Base-by-base conservation (phyloP, 1,140 invertebrate species). In the Drosophila arizonae region DNA sequence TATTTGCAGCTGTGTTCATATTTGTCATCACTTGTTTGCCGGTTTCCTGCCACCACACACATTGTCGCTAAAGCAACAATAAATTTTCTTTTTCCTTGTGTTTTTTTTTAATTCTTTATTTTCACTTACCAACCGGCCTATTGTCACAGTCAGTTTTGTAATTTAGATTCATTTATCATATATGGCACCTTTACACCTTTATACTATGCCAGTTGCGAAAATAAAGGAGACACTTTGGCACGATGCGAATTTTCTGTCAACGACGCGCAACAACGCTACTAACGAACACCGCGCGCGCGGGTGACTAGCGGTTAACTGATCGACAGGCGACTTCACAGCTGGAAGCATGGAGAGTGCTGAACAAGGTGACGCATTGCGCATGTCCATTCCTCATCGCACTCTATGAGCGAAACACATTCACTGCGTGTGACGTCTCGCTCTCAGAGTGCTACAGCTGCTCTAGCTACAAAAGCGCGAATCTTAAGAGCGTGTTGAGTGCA, bases 291-390 rank as follows among this genome's bases (percentile, higher is more conserved):
- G 66, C 66, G 71, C 71, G 71, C 71, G 71, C 71, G 71, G 71
- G 57, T 73, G 71, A 69, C 66, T 73, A 73, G 66, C 57, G 65
- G 71, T 69, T 69, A 62, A 73, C 71, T 73, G 71, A 73, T 73
- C 71, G 57, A 30, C 64, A 72, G 56, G 56, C 70, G 28, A n/a
- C 50, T 33, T 41, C 36, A 69, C 71, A 73, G 71, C 71, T 73
- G 71, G 65, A 55, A 55, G 33, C 65, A 62, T 69, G 65, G 65
- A 50, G 33, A 33, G 24, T 30, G 46, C 55, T 41, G 15, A 39
- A 72, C 39, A 46, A 72, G 70, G 70, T 73, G 39, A 52, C 57
- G 51, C 45, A 62, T 28, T 65, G 65, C 51, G 65, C 71, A 73
- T 57, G 65, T 41, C 56, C 51, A 15, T 39, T 36, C 6, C 13